Evolutionary conservation across 2,888 invertebrate species (phyloP).

Genomic region (Aphrophora alni): DNA sequence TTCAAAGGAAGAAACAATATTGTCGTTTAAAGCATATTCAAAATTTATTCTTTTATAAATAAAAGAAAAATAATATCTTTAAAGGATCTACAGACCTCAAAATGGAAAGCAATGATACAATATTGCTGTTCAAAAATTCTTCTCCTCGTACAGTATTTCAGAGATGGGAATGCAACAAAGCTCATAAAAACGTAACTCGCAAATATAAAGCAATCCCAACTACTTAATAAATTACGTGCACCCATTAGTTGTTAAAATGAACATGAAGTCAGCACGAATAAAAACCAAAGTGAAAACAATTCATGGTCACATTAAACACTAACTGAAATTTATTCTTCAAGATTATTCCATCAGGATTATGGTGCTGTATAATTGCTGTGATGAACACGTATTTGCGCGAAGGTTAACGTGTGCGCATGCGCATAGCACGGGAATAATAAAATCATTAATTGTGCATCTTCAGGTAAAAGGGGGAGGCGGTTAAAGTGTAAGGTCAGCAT

Average conservation of each 20-base stretch:
- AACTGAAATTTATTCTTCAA: background rate
- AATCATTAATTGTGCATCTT: slow-evolving; percentile 6
- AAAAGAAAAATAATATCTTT: too few species aligned
- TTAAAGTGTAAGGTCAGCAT: background rate
- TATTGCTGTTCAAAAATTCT: too few species aligned
- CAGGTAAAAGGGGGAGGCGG: background rate
- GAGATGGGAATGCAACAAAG: too few species aligned
- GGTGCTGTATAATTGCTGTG: background rate
- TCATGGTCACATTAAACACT: background rate
- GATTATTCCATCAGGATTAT: slow-evolving; percentile 1
- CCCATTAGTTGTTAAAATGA: background rate
- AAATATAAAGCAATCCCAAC: background rate
- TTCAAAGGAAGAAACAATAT: too few species aligned
- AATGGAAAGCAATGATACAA: too few species aligned
- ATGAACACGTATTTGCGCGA: background rate
- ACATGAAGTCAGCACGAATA: background rate
- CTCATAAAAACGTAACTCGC: too few species aligned
- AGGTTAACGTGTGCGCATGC: background rate
- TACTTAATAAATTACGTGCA: background rate
- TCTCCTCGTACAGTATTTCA: too few species aligned
- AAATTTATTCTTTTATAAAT: too few species aligned
- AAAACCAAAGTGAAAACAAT: too few species aligned
- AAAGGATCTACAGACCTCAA: too few species aligned
- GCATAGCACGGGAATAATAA: background rate
- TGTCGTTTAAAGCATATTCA: too few species aligned